Evolutionary conservation across 2,888 invertebrate genomes (phyloP), one percentile per base, ranked within the genome.

Genomic region (Ephialtes manifestator): DNA sequence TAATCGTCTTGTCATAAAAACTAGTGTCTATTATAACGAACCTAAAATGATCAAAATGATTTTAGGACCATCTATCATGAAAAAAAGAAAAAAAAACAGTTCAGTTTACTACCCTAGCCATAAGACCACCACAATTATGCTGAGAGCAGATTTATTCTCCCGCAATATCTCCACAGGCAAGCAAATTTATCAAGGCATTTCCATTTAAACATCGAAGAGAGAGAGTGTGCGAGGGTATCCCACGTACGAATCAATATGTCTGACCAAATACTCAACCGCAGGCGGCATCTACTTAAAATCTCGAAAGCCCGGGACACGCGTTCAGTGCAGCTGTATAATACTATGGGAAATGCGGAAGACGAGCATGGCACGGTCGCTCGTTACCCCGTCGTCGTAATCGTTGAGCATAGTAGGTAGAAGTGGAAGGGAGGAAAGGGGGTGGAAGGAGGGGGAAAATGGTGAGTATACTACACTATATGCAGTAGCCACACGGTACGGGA

Each of bases 341-440:
- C 11, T 39, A 39, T 65, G 15, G 68, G 28, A 68, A 48, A 68
- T 46, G 68, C 48, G 15, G 20, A 68, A 24, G 68, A 68, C 48
- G 48, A 48, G 68, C 2, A 39, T 13, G 13, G 46, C 10, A 28
- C 63, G 31, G 60, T 51, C 35, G 75, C 75, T 63, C 75, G 46
- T 75, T 75, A 63, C 68, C 20, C 24, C 74, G 74, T 74, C 46
- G 75, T 75, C 63, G 60, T 74, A 58, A 74, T 63, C 75, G 75
- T 51, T 18, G 63, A 51, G 20, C 20, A 48, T 48, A 48, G 28
- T n/a, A 55, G 8, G 55, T n/a, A 18, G 18, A 5, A 35, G 58
- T 4, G 31, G 35, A 4, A 13, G 24, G 2, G 8, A 7, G 39
- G 43, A 24, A 77, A 55, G 76, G 11, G 70, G 46, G n/a, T n/a